Conservation (phyloP, 1,140 invertebrate species). For the Arion vulgaris region DNA sequence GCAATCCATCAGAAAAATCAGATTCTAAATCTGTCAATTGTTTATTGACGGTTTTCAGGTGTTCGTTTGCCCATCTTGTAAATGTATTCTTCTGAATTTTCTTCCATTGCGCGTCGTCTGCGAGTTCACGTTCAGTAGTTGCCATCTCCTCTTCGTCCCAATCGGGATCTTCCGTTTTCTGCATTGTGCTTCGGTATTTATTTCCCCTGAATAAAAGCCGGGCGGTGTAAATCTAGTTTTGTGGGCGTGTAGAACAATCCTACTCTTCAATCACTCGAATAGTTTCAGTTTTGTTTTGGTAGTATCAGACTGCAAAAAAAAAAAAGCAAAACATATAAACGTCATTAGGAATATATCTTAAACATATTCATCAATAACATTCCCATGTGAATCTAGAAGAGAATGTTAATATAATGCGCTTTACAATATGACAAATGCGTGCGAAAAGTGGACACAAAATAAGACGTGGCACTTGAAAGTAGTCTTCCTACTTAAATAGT, state of each 20-base stretch:
- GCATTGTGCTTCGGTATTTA: constrained; percentile 43
- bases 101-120: constrained; percentile 94
- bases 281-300: background rate
- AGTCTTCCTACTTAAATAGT: background rate
- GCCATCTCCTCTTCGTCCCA: constrained; percentile 68
- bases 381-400: background rate
- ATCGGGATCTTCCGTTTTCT: constrained; percentile 53
- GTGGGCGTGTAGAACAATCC: constrained; percentile 24
- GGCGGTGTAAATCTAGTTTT: constrained; percentile 21
- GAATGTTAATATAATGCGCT: background rate
- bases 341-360: background rate
- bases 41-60: constrained; percentile 86
- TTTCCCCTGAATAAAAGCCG: constrained; percentile 32
- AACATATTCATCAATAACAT: background rate
- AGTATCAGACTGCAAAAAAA: background rate
- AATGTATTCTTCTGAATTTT: constrained; percentile 96
- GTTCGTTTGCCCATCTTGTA: constrained; percentile 95
- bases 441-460: background rate
- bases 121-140: constrained; percentile 80
- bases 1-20: constrained; percentile 89
- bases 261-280: constrained; percentile 4
- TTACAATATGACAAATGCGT: background rate
- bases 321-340: background rate
- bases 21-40: constrained; percentile 86
- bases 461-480: background rate